These are phyloP conservation scores for Microcebus tavaratra DNA, from an alignment of 2,113 vertebrate species.

Conservation along the genomic window DNA sequence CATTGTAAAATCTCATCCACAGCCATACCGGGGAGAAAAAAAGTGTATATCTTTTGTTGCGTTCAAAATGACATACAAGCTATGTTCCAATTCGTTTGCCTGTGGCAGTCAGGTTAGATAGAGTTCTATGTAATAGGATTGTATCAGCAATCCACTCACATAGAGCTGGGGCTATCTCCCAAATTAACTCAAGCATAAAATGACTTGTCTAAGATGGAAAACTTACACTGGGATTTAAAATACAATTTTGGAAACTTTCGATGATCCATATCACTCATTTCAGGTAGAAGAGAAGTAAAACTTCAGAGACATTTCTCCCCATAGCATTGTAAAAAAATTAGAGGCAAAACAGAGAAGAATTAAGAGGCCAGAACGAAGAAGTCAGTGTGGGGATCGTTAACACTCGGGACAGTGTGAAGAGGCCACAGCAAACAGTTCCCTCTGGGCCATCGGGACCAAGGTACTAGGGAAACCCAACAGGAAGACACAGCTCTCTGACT, in stretches of 20 bases:
- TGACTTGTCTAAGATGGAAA: not conserved
- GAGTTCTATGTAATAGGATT: not conserved
- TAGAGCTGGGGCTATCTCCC: not conserved
- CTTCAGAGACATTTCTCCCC: not conserved
- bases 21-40: not conserved
- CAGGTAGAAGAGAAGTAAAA: not conserved
- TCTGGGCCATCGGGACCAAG: not conserved
- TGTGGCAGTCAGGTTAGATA: not conserved
- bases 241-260: not conserved
- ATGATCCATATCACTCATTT: not conserved
- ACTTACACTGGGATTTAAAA: not conserved
- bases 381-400: not conserved
- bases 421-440: not conserved
- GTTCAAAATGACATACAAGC: not conserved
- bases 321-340: not conserved
- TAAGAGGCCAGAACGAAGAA: not conserved
- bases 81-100: not conserved
- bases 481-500: not conserved
- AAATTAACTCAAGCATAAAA: not conserved
- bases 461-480: not conserved
- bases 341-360: not conserved
- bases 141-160: not conserved
- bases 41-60: not conserved
- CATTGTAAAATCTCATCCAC: not conserved
- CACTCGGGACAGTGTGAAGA: not conserved